These are phyloP conservation scores for Nephrocerus scutellatus DNA, from an alignment of 2,888 invertebrate genomes.

Conservation along the genomic window DNA sequence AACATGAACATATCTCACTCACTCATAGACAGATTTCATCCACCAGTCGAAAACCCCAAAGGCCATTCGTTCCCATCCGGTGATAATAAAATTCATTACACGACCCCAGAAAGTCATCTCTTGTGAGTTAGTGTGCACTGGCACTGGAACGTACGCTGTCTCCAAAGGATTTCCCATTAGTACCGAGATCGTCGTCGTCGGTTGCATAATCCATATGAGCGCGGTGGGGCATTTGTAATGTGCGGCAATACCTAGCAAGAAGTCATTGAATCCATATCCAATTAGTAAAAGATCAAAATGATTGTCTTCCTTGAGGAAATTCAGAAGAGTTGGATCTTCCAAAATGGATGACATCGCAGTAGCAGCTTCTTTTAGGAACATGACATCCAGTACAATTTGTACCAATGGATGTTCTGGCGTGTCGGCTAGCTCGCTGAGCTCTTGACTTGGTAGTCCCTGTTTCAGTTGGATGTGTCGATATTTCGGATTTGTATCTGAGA, in stretches of 20 bases:
- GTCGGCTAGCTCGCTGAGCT: not conserved
- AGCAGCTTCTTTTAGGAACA: slow-evolving; percentile 6
- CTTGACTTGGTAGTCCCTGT: slow-evolving; percentile 7
- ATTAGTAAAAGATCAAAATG: slow-evolving; percentile 29
- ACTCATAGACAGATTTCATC: slow-evolving; percentile 10
- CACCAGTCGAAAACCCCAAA: slow-evolving; percentile 1
- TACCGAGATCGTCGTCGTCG: slow-evolving; percentile 16
- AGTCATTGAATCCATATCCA: slow-evolving; percentile 27
- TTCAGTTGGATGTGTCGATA: slow-evolving; percentile 18
- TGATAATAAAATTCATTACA: slow-evolving; percentile 20
- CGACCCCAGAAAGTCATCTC: slow-evolving; percentile 23
- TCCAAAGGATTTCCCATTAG: slow-evolving; percentile 26
- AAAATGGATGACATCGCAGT: slow-evolving; percentile 10
- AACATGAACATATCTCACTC: not conserved
- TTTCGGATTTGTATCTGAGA: slow-evolving; percentile 10
- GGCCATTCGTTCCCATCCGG: slow-evolving; percentile 5
- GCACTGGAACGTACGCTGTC: slow-evolving; percentile 18
- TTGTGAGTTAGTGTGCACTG: slow-evolving; percentile 10
- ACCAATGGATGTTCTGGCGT: not conserved
- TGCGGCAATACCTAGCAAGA: slow-evolving; percentile 27
- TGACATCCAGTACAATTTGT: not conserved
- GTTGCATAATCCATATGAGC: slow-evolving; percentile 23
- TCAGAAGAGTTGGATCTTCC: slow-evolving; percentile 21
- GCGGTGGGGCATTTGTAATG: slow-evolving; percentile 32
- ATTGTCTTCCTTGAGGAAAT: slow-evolving; percentile 23